Evolutionary conservation across 35 echinoderm and acorn worm genomes (phyloP).

Genomic region (Antedon bifida): DNA sequence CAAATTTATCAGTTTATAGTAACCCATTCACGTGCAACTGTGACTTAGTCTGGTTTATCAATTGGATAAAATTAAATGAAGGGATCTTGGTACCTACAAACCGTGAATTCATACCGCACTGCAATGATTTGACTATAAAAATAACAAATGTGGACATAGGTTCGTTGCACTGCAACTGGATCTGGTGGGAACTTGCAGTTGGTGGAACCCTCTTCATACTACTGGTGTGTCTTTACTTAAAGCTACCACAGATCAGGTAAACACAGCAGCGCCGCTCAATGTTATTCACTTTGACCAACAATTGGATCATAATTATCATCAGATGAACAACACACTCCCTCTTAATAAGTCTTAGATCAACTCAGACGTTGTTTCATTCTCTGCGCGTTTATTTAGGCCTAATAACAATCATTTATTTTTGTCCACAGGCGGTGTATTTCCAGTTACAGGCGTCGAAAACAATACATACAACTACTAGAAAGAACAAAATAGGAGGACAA

Average conservation of each 20-base stretch:
- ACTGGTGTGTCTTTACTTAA: background rate
- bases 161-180: background rate
- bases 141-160: background rate
- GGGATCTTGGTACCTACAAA: background rate
- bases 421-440: too few species aligned
- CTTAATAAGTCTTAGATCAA: too few species aligned
- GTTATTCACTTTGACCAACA: too few species aligned
- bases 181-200: background rate
- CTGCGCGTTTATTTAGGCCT: too few species aligned
- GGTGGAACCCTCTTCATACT: background rate
- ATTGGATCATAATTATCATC: too few species aligned
- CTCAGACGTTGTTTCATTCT: too few species aligned
- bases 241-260: background rate
- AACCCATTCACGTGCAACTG: background rate
- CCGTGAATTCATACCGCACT: background rate
- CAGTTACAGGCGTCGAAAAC: too few species aligned
- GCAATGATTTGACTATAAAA: background rate
- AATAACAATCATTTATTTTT: too few species aligned
- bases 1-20: background rate
- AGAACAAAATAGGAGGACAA: too few species aligned
- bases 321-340: too few species aligned
- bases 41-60: background rate
- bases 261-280: too few species aligned
- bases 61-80: background rate
- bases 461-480: too few species aligned